These are phyloP conservation scores for Drosophila flavopinicola DNA, from an alignment of 2,888 invertebrate genomes.

Conservation along the genomic window DNA sequence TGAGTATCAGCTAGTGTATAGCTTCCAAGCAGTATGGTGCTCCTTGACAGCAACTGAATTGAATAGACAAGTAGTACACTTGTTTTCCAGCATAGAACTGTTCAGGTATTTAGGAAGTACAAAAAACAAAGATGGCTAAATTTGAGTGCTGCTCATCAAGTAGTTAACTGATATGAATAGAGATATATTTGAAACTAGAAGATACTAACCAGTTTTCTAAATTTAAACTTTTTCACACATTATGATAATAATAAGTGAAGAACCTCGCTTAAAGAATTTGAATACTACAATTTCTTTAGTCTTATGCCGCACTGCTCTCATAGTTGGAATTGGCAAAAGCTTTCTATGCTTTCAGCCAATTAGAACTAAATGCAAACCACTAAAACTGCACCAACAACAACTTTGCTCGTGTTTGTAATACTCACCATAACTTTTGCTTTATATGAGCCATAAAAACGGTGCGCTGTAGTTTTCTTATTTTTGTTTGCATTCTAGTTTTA, in stretches of 20 bases:
- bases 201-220: too few relatives aligned
- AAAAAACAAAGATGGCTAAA: too few relatives aligned
- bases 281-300: conserved; percentile 8
- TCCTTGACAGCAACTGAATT: conserved; percentile 5
- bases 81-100: not conserved
- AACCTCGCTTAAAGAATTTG: conserved; percentile 8
- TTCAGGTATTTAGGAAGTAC: too few relatives aligned
- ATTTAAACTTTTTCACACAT: too few relatives aligned
- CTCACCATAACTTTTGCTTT: conserved; percentile 43
- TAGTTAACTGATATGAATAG: too few relatives aligned
- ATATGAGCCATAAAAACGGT: conserved; percentile 47
- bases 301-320: conserved; percentile 2
- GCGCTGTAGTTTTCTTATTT: conserved; percentile 9
- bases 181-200: too few relatives aligned
- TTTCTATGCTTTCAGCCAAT: conserved; percentile 48
- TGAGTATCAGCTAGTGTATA: conserved; percentile 35
- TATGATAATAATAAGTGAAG: conserved; percentile 6
- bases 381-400: conserved; percentile 33
- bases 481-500: conserved; percentile 27
- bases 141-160: not conserved
- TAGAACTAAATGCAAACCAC: conserved; percentile 52
- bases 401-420: conserved; percentile 29
- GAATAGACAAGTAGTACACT: not conserved
- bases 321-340: conserved; percentile 35
- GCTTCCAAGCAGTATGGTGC: conserved; percentile 5